phyloP scores from a whole-genome alignment of 2,797 vertebrate genomes.

The Pteropus rufus region DNA sequence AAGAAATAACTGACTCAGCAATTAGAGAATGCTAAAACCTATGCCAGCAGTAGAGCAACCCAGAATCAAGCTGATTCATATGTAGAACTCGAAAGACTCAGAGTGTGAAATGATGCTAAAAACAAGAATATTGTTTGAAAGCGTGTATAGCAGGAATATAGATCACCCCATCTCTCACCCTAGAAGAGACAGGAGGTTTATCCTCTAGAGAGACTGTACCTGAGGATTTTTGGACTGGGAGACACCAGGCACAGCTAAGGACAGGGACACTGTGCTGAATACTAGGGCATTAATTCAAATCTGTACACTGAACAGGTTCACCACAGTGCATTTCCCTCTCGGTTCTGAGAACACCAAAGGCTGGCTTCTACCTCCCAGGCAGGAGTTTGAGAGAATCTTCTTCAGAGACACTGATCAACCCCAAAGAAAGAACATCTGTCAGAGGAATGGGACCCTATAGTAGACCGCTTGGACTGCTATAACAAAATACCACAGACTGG shows the following conservation, averaged over 20 bases:
- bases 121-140: neutral
- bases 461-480: neutral
- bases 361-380: neutral
- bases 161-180: neutral
- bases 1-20: neutral
- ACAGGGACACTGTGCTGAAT: neutral
- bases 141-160: neutral
- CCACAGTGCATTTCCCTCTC: neutral
- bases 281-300: neutral
- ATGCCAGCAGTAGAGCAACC: neutral
- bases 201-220: neutral
- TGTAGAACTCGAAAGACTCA: neutral
- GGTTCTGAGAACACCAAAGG: neutral
- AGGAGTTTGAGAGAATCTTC: neutral
- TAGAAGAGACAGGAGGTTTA: neutral
- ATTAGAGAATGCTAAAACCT: neutral
- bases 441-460: neutral
- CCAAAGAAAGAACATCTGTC: neutral
- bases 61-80: neutral
- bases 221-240: neutral
- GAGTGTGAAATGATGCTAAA: neutral
- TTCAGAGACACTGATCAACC: neutral
- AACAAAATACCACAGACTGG: neutral
- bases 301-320: neutral
- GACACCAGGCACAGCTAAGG: neutral